Conservation (phyloP, 2,888 invertebrate genomes). For the Rotaria socialis region DNA sequence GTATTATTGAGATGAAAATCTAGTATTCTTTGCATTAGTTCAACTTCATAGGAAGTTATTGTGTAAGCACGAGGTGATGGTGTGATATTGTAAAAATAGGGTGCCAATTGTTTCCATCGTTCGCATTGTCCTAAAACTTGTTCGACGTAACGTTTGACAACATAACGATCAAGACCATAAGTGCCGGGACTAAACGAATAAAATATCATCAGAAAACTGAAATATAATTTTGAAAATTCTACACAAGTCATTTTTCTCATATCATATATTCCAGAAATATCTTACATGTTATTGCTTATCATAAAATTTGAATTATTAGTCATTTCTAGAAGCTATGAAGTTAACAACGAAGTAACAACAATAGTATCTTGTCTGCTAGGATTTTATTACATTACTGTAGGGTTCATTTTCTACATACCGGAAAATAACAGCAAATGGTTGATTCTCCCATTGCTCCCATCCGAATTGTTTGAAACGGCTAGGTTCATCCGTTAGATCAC, state of each 20-base stretch:
- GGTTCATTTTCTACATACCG: background rate
- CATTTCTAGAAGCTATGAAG: too few relatives aligned
- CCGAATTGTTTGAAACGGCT: conserved; percentile 20
- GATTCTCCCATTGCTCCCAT: conserved; percentile 30
- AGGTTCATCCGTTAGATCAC: conserved; percentile 1
- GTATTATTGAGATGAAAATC: conserved; percentile 2
- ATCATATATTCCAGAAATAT: too few relatives aligned
- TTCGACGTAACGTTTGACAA: conserved; percentile 30
- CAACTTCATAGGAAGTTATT: background rate
- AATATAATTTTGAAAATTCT: too few relatives aligned
- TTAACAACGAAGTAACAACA: too few relatives aligned
- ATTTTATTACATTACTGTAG: too few relatives aligned
- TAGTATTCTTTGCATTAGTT: background rate
- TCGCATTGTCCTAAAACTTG: background rate
- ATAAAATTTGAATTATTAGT: too few relatives aligned
- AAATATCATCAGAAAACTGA: too few relatives aligned
- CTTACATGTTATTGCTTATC: too few relatives aligned
- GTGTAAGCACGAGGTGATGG: background rate
- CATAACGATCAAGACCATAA: conserved; percentile 25
- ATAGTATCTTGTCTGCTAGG: too few relatives aligned
- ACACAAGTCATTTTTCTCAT: too few relatives aligned
- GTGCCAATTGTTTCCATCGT: conserved; percentile 21
- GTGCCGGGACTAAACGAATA: background rate
- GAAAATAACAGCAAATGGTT: background rate
- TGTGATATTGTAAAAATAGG: background rate